These are phyloP conservation scores for Morbakka virulenta DNA, from an alignment of 30 jellyfish, hydroid and myxozoan species.

Conservation along the genomic window DNA sequence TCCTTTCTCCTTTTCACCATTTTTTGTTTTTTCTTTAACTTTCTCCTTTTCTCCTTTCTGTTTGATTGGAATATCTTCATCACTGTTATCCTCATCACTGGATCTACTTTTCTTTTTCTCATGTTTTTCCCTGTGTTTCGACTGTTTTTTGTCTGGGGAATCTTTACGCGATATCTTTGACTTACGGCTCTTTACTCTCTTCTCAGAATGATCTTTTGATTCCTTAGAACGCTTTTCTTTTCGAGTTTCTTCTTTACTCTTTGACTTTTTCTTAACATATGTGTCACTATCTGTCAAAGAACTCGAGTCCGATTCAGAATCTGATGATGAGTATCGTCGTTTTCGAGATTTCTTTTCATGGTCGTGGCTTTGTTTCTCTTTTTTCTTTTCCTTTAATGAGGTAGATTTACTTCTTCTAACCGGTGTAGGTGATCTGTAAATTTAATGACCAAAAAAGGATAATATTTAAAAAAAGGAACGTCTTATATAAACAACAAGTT, in stretches of 20 bases:
- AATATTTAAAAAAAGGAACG: too few species aligned
- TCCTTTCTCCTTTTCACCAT: slow-evolving; percentile 1
- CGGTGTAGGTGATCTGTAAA: background rate
- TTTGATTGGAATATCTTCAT: background rate
- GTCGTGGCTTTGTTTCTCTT: background rate
- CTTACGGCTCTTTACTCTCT: background rate
- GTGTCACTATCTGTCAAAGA: background rate
- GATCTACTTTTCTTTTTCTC: background rate
- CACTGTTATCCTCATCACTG: background rate
- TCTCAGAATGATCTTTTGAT: background rate
- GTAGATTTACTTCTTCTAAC: background rate
- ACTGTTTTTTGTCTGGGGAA: background rate
- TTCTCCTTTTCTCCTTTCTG: background rate
- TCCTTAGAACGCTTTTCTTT: background rate
- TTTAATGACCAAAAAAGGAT: too few species aligned
- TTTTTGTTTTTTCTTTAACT: background rate
- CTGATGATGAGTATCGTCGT: background rate
- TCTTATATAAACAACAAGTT: too few species aligned
- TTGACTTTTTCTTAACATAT: background rate
- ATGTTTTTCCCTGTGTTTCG: slow-evolving; percentile 27
- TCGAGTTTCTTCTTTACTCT: background rate
- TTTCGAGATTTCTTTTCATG: background rate
- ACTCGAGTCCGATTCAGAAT: background rate
- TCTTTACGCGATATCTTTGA: slow-evolving; percentile 7
- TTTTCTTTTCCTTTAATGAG: background rate